Evolutionary conservation across 2,113 vertebrate genomes (phyloP).

Genomic region (Psophia crepitans): DNA sequence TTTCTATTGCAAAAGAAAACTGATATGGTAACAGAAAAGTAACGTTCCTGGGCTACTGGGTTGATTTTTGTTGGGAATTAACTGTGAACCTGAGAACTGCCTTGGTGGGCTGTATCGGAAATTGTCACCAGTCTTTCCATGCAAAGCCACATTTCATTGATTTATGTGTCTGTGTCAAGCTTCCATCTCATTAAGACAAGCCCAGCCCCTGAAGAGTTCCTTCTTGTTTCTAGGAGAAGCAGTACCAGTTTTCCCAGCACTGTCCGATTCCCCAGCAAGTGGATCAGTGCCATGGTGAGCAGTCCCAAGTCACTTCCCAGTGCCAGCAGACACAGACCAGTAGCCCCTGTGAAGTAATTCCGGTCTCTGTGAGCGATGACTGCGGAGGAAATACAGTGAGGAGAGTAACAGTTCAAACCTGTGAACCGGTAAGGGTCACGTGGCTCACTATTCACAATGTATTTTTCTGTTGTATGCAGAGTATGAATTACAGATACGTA

Average conservation of each 20-base stretch:
- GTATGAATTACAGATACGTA: too few species aligned
- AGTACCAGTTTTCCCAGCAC: conserved; percentile 3
- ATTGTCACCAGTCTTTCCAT: neutral
- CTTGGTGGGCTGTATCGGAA: rapidly evolving
- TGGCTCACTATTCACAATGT: neutral
- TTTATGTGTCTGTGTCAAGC: rapidly evolving
- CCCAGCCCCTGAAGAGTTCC: rapidly evolving
- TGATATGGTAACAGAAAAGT: neutral
- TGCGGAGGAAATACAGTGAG: neutral
- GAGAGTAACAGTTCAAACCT: neutral
- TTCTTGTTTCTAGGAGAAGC: conserved; percentile 14
- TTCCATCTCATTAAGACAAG: rapidly evolving
- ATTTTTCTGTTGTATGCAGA: neutral
- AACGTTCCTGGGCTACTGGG: neutral
- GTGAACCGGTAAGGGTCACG: neutral
- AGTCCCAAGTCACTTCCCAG: neutral
- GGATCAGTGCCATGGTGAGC: neutral
- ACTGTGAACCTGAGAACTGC: neutral
- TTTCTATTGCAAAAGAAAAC: neutral
- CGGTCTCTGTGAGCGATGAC: neutral
- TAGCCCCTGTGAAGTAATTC: neutral
- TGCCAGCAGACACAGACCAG: conserved; percentile 43
- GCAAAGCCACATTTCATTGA: rapidly evolving
- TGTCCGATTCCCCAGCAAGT: neutral
- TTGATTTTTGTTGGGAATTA: neutral